Conservation (phyloP, 2,888 invertebrate species). For the Cybosia mesomella region DNA sequence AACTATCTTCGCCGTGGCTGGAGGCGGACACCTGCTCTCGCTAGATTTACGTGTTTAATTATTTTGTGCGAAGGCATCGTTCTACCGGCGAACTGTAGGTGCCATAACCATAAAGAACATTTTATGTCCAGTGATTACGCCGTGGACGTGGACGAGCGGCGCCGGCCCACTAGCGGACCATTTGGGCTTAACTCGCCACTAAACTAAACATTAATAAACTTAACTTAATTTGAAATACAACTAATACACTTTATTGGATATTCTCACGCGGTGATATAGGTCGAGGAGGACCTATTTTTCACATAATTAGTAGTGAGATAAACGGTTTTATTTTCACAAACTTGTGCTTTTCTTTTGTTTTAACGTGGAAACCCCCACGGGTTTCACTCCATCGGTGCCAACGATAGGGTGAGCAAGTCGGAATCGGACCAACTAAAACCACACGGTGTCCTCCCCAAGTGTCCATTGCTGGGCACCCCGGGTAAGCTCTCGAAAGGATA, state of each 20-base stretch:
- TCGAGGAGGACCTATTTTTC: not conserved
- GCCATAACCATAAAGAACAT: slow-evolving; percentile 26
- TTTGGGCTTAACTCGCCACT: slow-evolving; percentile 2
- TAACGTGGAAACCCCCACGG: no score
- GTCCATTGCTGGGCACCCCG: no score
- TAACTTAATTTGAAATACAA: not conserved
- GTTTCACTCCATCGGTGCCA: no score
- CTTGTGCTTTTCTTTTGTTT: no score
- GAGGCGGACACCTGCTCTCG: slow-evolving; percentile 1
- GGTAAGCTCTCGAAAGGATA: no score
- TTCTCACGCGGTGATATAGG: not conserved
- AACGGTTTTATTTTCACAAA: no score
- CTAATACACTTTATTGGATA: not conserved
- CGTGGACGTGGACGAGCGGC: slow-evolving; percentile 5
- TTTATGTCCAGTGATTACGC: slow-evolving; percentile 20
- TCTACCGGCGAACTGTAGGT: slow-evolving; percentile 7
- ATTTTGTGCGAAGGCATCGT: slow-evolving; percentile 24
- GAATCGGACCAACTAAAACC: no score
- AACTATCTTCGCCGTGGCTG: not conserved
- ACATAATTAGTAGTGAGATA: not conserved
- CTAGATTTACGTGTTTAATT: slow-evolving; percentile 41
- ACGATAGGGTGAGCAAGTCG: no score
- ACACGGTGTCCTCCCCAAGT: no score
- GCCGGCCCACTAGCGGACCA: no score
- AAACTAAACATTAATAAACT: slow-evolving; percentile 8